phyloP scores from a whole-genome alignment of 2,888 invertebrate genomes.

The Zhengitettix transpicula region DNA sequence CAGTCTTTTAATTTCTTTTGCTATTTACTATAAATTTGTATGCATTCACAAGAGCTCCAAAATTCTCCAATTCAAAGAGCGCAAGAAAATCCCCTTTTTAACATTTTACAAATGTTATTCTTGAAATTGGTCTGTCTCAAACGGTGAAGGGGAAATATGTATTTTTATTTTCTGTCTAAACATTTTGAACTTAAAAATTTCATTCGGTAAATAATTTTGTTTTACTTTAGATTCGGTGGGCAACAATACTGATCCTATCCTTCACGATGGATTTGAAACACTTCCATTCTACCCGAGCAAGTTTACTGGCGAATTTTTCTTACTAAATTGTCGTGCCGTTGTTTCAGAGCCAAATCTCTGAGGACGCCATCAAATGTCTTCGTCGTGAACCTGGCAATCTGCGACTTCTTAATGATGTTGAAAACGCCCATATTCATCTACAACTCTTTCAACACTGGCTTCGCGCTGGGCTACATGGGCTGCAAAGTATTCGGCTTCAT shows the following conservation, averaged over 20 bases:
- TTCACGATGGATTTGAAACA: too few relatives aligned
- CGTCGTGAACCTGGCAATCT: conserved; percentile 64
- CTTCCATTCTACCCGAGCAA: background rate
- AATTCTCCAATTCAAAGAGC: too few relatives aligned
- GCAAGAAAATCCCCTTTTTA: too few relatives aligned
- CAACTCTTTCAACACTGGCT: conserved; percentile 64
- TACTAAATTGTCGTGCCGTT: background rate
- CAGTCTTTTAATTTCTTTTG: too few relatives aligned
- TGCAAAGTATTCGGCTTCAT: conserved; percentile 62
- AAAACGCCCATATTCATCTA: conserved; percentile 75
- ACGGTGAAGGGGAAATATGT: too few relatives aligned
- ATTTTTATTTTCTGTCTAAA: too few relatives aligned
- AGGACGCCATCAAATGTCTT: conserved; percentile 71
- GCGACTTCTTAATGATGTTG: conserved; percentile 76
- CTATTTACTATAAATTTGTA: too few relatives aligned
- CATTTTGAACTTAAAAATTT: too few relatives aligned
- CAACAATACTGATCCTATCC: too few relatives aligned
- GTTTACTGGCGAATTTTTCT: background rate
- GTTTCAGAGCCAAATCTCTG: conserved; percentile 45
- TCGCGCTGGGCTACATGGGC: conserved; percentile 51
- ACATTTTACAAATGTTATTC: too few relatives aligned
- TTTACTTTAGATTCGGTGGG: background rate
- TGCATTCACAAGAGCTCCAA: too few relatives aligned
- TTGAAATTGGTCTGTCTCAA: too few relatives aligned
- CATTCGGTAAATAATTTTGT: background rate